phyloP scores from a whole-genome alignment of 2,888 invertebrate species.

The Drosophila infuscata region DNA sequence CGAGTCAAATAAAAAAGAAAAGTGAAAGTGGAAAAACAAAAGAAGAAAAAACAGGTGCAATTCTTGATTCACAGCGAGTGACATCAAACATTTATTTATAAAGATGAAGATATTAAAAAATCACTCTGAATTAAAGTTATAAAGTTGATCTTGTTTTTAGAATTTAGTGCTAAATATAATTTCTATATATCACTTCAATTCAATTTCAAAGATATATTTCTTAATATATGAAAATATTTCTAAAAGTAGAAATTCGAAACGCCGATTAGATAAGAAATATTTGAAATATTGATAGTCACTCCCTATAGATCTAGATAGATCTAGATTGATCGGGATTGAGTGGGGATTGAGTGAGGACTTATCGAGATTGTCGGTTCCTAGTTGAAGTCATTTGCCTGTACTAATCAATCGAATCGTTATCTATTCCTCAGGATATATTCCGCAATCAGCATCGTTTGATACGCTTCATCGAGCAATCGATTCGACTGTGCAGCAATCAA shows the following conservation, averaged over 20 bases:
- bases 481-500: slow-evolving; percentile 87
- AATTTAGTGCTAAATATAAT: too few relatives aligned
- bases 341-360: not conserved
- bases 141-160: not conserved
- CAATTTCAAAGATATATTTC: not conserved
- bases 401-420: not conserved
- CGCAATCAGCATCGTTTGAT: slow-evolving; percentile 90
- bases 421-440: slow-evolving; percentile 85
- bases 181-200: too few relatives aligned
- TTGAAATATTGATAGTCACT: not conserved
- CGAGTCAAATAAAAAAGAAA: slow-evolving; percentile 4
- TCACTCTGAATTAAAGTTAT: not conserved
- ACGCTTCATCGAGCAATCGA: slow-evolving; percentile 86
- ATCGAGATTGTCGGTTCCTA: not conserved
- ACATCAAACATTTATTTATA: too few relatives aligned
- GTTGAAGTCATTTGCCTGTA: too few relatives aligned
- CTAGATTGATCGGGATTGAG: not conserved
- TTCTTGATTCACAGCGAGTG: not conserved
- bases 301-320: not conserved
- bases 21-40: not conserved
- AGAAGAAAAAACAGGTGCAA: slow-evolving; percentile 6
- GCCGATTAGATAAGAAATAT: not conserved
- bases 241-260: not conserved
- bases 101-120: not conserved
- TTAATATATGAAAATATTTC: not conserved